These are phyloP conservation scores for Blastobasis adustella DNA, from an alignment of 2,888 invertebrate genomes.

Conservation along the genomic window DNA sequence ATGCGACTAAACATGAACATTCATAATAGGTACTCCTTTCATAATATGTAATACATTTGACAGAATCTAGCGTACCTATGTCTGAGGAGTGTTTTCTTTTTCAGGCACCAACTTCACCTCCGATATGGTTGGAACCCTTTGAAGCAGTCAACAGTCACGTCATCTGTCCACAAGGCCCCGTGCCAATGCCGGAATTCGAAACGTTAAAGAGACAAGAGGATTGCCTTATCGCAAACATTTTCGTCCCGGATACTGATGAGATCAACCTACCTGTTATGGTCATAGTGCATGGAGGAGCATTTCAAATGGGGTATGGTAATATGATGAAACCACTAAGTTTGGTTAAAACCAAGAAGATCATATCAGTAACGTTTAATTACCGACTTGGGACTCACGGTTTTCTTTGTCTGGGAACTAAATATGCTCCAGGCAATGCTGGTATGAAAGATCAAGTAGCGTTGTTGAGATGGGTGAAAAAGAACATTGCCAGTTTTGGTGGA, in stretches of 20 bases:
- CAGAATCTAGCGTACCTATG: too few species aligned
- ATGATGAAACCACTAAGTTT: slow-evolving; percentile 13
- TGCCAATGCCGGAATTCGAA: neutral
- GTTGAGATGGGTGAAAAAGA: slow-evolving; percentile 40
- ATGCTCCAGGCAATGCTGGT: slow-evolving; percentile 37
- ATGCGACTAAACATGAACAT: too few species aligned
- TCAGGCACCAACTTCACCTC: slow-evolving; percentile 33
- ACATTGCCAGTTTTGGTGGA: slow-evolving; percentile 39
- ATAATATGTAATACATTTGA: too few species aligned
- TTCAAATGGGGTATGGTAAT: slow-evolving; percentile 19
- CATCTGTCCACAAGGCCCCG: slow-evolving; percentile 25
- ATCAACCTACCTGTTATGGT: slow-evolving; percentile 27
- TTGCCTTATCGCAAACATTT: slow-evolving; percentile 46
- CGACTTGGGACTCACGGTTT: slow-evolving; percentile 28
- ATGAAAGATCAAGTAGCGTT: slow-evolving; percentile 39
- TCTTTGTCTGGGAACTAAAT: slow-evolving; percentile 28
- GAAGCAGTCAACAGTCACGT: slow-evolving; percentile 24
- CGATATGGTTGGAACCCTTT: slow-evolving; percentile 22
- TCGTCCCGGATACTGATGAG: slow-evolving; percentile 33
- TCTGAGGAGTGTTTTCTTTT: slow-evolving; percentile 6
- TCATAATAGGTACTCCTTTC: too few species aligned
- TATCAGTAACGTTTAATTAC: slow-evolving; percentile 29
- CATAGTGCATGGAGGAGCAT: slow-evolving; percentile 30
- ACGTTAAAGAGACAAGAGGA: slow-evolving; percentile 23
- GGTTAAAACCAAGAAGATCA: slow-evolving; percentile 19